A percentile compares a stretch with the other conserved stretches of the same genome.
phyloP scores from a whole-genome alignment of 2,888 invertebrate species.

The Listrodromus nycthemerus region DNA sequence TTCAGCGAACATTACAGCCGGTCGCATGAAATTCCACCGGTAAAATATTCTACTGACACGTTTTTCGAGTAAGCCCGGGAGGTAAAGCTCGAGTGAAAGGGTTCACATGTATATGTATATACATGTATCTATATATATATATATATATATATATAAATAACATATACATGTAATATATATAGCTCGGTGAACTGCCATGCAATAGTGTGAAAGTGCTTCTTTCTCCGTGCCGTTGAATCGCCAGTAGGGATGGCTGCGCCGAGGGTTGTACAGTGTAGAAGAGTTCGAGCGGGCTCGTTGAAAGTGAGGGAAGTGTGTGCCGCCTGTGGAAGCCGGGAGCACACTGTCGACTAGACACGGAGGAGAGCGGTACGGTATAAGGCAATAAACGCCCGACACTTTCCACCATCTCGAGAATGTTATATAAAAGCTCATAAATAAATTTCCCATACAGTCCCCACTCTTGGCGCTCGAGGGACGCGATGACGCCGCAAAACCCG shows the following conservation, averaged over 20 bases:
- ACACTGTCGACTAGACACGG: constrained; percentile 42
- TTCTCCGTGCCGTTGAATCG: constrained; percentile 21
- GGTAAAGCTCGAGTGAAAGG: constrained; percentile 36
- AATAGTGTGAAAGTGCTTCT: constrained; percentile 57
- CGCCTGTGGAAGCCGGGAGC: neutral
- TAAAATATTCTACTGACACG: constrained; percentile 60
- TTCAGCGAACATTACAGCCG: constrained; percentile 32
- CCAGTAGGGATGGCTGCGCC: constrained; percentile 18
- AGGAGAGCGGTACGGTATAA: constrained; percentile 61
- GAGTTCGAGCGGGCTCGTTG: constrained; percentile 41
- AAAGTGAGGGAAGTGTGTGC: constrained; percentile 49
- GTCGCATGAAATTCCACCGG: constrained; percentile 47
- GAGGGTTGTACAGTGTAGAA: constrained; percentile 14
- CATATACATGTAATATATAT: constrained; percentile 21
- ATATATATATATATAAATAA: too few relatives aligned
- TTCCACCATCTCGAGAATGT: constrained; percentile 73
- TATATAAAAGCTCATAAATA: constrained; percentile 79
- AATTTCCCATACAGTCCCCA: constrained; percentile 74
- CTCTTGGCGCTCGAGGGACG: neutral
- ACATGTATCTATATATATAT: too few relatives aligned
- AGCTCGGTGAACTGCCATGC: constrained; percentile 35
- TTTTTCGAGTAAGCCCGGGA: constrained; percentile 45
- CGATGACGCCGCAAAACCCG: constrained; percentile 36
- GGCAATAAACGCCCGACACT: constrained; percentile 77
- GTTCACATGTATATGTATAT: constrained; percentile 15